Percentiles rank a stretch among this genome's conserved stretches.
These are phyloP conservation scores for Tympanoctomys barrerae DNA, from an alignment of 2,797 vertebrate species.

Conservation along the genomic window DNA sequence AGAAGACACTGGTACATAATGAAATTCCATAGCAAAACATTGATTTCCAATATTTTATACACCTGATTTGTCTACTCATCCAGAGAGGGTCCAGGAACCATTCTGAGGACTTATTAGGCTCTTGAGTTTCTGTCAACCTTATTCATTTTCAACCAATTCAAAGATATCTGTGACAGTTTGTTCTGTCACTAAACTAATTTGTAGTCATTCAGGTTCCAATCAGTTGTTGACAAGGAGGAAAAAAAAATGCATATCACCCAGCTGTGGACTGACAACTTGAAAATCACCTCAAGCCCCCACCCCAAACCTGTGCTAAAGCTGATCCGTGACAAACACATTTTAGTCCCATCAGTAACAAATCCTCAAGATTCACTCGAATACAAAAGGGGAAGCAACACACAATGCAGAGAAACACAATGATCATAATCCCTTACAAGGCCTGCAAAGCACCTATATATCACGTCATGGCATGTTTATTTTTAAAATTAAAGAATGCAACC, in stretches of 20 bases:
- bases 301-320: constrained; percentile 41
- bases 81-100: constrained; percentile 93
- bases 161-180: constrained; percentile 95
- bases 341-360: constrained; percentile 73
- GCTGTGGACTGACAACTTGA: constrained; percentile 68
- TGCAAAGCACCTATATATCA: constrained; percentile 73
- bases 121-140: constrained; percentile 97
- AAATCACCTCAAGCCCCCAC: constrained; percentile 73
- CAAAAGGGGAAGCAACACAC: constrained; percentile 70
- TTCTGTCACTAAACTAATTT: constrained; percentile 97
- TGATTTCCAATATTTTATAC: constrained; percentile 98
- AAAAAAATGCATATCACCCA: constrained; percentile 78
- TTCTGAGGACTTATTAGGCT: constrained; percentile 98
- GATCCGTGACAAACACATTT: constrained; percentile 25
- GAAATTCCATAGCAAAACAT: constrained; percentile 97
- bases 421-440: constrained; percentile 62
- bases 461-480: constrained; percentile 73
- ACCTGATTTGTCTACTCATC: constrained; percentile 94
- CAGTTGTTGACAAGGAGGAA: constrained; percentile 90
- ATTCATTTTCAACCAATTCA: constrained; percentile 95
- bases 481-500: constrained; percentile 79
- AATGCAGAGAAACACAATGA: constrained; percentile 68
- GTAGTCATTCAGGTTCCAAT: constrained; percentile 94
- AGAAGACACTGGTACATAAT: constrained; percentile 93
- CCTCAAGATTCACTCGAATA: constrained; percentile 47